Evolutionary conservation across 2,888 invertebrate genomes (phyloP).

Genomic region (Erebia epiphron): DNA sequence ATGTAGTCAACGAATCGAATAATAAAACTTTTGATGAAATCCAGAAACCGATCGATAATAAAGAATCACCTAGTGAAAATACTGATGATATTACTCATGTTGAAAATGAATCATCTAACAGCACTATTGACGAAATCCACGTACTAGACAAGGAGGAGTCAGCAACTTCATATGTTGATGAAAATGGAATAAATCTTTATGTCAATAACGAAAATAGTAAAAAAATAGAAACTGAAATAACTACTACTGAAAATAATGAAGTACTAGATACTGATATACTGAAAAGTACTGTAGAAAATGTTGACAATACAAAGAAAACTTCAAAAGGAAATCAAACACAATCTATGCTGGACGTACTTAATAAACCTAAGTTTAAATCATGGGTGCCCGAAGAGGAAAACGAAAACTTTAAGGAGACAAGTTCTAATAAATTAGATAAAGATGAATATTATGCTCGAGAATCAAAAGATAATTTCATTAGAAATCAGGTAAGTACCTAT

Average conservation of each 20-base stretch:
- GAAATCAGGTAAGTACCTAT: constrained; percentile 48
- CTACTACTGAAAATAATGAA: neutral
- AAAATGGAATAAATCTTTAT: neutral
- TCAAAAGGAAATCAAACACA: constrained; percentile 11
- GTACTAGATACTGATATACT: neutral
- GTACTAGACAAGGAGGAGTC: too few species aligned
- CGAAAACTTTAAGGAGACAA: neutral
- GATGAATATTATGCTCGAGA: constrained; percentile 26
- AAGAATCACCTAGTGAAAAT: neutral
- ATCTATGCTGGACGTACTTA: neutral
- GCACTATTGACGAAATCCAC: too few species aligned
- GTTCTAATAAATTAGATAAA: neutral
- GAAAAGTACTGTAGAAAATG: neutral
- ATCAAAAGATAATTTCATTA: constrained; percentile 48
- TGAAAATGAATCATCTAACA: too few species aligned
- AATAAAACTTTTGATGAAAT: neutral
- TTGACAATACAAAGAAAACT: neutral
- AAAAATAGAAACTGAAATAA: neutral
- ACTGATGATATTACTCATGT: neutral
- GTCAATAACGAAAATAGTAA: neutral
- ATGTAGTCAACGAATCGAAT: neutral
- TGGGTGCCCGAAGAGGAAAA: neutral
- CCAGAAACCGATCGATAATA: neutral
- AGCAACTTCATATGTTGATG: neutral
- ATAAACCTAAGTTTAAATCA: constrained; percentile 11